phyloP scores from a whole-genome alignment of 2,888 invertebrate species.

The Disparrhopalites patrizii region DNA sequence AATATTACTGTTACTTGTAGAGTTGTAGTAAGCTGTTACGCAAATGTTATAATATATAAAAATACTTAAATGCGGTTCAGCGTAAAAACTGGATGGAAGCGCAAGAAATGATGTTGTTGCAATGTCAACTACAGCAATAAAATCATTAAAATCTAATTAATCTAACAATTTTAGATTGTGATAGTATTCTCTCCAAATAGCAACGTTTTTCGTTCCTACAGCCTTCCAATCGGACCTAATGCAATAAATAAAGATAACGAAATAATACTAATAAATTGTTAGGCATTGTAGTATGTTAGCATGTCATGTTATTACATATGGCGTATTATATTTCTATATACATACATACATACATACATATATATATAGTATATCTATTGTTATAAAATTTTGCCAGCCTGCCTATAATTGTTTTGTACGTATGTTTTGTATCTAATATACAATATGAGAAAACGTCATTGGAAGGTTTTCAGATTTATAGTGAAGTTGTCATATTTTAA shows the following conservation, averaged over 20 bases:
- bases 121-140: neutral
- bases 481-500: neutral
- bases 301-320: too few species aligned
- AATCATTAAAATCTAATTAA: neutral
- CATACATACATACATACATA: neutral
- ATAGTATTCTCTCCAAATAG: slow-evolving; percentile 27
- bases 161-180: slow-evolving; percentile 3
- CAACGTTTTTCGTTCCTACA: slow-evolving; percentile 33
- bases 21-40: too few species aligned
- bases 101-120: neutral
- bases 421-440: too few species aligned
- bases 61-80: neutral
- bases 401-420: too few species aligned
- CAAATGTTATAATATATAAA: neutral
- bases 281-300: too few species aligned
- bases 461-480: neutral
- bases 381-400: neutral
- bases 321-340: neutral
- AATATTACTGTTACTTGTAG: neutral
- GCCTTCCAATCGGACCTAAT: slow-evolving; percentile 38
- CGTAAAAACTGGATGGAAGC: neutral
- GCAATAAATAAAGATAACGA: slow-evolving; percentile 24
- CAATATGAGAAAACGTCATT: neutral
- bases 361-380: neutral
- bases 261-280: too few species aligned